phyloP scores from a whole-genome alignment of 2,113 vertebrate species.

The Anoura caudifer region DNA sequence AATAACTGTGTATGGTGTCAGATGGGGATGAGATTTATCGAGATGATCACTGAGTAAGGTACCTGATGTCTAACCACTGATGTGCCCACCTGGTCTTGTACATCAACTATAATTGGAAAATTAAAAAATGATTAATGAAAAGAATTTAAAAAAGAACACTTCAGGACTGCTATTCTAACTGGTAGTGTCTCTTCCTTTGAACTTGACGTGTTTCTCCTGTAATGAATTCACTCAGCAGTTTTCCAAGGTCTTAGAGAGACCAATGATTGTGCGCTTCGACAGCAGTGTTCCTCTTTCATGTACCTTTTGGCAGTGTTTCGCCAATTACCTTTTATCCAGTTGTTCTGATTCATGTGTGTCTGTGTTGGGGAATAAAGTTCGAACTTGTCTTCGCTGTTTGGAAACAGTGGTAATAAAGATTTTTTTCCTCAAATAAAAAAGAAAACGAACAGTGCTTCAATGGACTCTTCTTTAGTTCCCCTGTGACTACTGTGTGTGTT shows the following conservation, averaged over 20 bases:
- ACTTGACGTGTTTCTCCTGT: not conserved
- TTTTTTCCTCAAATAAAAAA: not conserved
- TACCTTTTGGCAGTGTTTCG: constrained; percentile 11
- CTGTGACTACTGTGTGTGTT: not conserved
- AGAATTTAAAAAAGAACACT: not conserved
- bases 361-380: not conserved
- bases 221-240: not conserved
- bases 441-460: not conserved
- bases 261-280: not conserved
- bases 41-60: not conserved
- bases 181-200: not conserved
- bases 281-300: not conserved
- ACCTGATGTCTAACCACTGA: not conserved
- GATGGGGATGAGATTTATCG: not conserved
- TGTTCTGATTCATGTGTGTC: not conserved
- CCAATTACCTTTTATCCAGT: not conserved
- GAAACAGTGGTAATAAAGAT: not conserved
- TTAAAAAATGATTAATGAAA: not conserved
- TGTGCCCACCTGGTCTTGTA: too few species aligned
- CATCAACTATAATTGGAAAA: not conserved
- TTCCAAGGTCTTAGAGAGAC: not conserved
- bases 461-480: not conserved
- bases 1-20: not conserved
- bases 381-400: not conserved
- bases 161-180: not conserved